Percentiles rank a stretch among this genome's conserved stretches.
These are phyloP conservation scores for Nesidiocoris tenuis DNA, from an alignment of 2,888 invertebrate genomes.

Conservation along the genomic window DNA sequence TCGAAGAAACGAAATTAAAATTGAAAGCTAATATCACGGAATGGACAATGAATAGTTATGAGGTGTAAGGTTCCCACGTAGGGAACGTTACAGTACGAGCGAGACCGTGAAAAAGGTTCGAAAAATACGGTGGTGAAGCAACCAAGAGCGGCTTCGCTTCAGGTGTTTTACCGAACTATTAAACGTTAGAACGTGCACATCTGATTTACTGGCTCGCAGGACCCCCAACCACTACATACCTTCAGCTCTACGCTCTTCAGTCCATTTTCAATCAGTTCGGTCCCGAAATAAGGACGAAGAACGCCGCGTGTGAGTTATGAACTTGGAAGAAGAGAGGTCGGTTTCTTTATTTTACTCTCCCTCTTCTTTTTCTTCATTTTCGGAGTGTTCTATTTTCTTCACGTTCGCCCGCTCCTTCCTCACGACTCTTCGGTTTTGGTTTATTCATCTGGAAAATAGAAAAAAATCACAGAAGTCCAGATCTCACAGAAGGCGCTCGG, in stretches of 20 bases:
- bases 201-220: slow-evolving; percentile 38
- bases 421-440: slow-evolving; percentile 9
- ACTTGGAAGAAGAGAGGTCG: background rate
- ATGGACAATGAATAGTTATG: slow-evolving; percentile 42
- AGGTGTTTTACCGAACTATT: slow-evolving; percentile 43
- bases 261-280: slow-evolving; percentile 35
- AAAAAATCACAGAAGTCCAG: slow-evolving; percentile 11
- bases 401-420: slow-evolving; percentile 22
- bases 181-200: slow-evolving; percentile 38
- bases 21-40: slow-evolving; percentile 40
- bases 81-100: background rate
- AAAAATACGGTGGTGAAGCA: slow-evolving; percentile 23
- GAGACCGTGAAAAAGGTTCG: slow-evolving; percentile 9
- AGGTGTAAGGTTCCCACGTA: slow-evolving; percentile 32
- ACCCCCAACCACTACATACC: background rate
- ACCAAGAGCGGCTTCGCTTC: slow-evolving; percentile 8
- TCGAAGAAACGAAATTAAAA: slow-evolving; percentile 36
- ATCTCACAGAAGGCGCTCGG: slow-evolving; percentile 17
- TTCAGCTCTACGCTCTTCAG: background rate
- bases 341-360: background rate
- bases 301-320: slow-evolving; percentile 36
- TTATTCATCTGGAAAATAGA: slow-evolving; percentile 1
- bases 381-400: slow-evolving; percentile 35
- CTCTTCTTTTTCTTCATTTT: slow-evolving; percentile 23
- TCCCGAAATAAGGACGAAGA: slow-evolving; percentile 1